A percentile compares a stretch with the other conserved stretches of the same genome.
phyloP scores from a whole-genome alignment of 2,797 vertebrate genomes.

The Chrosomus eos region DNA sequence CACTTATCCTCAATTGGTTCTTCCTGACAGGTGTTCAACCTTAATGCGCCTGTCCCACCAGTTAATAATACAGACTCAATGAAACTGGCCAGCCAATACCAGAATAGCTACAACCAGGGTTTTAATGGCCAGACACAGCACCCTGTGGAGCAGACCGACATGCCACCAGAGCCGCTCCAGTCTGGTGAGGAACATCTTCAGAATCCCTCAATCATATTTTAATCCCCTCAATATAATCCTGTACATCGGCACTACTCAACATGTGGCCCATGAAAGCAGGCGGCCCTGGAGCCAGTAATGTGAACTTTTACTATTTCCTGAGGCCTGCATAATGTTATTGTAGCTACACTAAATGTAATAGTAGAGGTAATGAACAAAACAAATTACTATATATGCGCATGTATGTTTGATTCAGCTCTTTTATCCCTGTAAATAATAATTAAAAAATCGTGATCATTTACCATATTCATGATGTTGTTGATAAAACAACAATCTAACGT shows the following conservation, averaged over 20 bases:
- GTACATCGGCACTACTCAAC: background rate
- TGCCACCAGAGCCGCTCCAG: constrained; percentile 93
- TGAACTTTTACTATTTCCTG: background rate
- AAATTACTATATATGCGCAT: no score
- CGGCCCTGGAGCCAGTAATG: background rate
- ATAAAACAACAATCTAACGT: no score
- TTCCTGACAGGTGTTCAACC: constrained; percentile 90
- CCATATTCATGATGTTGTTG: no score
- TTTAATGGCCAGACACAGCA: constrained; percentile 88
- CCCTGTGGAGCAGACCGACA: constrained; percentile 90
- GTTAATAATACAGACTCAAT: constrained; percentile 91
- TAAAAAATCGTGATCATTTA: no score
- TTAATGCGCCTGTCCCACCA: constrained; percentile 97
- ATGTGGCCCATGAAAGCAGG: background rate
- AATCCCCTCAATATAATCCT: background rate
- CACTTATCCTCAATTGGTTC: constrained; percentile 13
- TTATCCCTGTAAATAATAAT: no score
- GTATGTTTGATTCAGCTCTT: no score
- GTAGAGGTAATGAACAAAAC: background rate
- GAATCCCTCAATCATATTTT: background rate
- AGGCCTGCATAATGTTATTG: background rate
- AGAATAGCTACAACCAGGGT: constrained; percentile 91
- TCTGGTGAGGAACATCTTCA: constrained; percentile 79
- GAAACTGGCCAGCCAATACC: constrained; percentile 91
- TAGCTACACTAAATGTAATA: background rate